A percentile compares a stretch with the other conserved stretches of the same genome.
Conservation (phyloP, 2,888 invertebrate genomes). For the Drosophila quasianomalipes region DNA sequence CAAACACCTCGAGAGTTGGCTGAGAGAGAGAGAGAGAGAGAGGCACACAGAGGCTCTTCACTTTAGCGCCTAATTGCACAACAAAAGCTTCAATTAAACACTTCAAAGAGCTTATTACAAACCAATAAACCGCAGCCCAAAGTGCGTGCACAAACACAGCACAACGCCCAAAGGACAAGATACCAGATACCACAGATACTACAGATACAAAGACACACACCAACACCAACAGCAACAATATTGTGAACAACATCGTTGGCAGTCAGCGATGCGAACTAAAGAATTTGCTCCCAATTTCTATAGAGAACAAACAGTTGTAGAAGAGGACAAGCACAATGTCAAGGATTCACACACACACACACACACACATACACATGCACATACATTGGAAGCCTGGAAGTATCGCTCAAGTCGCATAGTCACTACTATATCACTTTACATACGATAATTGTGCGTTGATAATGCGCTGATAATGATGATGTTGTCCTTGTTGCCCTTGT, state of each 20-base stretch:
- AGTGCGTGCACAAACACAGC: conserved; percentile 55
- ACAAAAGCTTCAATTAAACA: conserved; percentile 81
- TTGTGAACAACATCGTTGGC: conserved; percentile 18
- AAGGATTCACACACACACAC: conserved; percentile 59
- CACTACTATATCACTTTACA: conserved; percentile 73
- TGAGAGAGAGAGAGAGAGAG: background rate
- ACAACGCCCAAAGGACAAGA: conserved; percentile 47
- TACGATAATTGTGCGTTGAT: conserved; percentile 78
- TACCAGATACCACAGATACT: conserved; percentile 27
- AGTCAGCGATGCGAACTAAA: conserved; percentile 45
- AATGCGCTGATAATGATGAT: conserved; percentile 62
- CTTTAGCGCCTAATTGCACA: conserved; percentile 80
- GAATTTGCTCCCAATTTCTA: conserved; percentile 53
- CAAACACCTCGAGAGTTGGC: conserved; percentile 58
- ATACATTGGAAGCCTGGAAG: conserved; percentile 13
- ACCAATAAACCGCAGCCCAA: conserved; percentile 77
- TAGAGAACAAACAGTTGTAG: conserved; percentile 29
- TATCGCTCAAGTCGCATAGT: conserved; percentile 24
- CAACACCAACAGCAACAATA: conserved; percentile 7
- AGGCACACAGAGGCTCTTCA: conserved; percentile 50
- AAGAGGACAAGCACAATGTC: conserved; percentile 60
- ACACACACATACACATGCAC: conserved; percentile 9
- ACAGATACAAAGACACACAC: conserved; percentile 10
- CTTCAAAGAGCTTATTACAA: conserved; percentile 80
- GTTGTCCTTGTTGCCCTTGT: conserved; percentile 27